phyloP scores from a whole-genome alignment of 2,797 vertebrate species.

The Crenichthys baileyi region DNA sequence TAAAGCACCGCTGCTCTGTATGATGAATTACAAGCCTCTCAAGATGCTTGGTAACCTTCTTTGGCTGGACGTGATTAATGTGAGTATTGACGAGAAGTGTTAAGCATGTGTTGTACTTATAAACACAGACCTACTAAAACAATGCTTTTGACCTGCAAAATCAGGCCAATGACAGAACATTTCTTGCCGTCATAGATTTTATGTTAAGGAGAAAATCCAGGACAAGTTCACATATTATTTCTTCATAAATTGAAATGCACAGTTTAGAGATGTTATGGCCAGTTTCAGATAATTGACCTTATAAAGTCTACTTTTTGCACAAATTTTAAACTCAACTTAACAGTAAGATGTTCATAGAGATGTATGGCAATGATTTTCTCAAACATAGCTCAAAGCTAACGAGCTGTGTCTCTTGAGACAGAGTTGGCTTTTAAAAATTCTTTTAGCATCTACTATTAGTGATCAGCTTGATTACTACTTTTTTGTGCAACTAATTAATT shows the following conservation, averaged over 20 bases:
- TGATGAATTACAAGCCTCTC: conserved; percentile 61
- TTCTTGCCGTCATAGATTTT: background rate
- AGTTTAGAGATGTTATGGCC: background rate
- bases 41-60: conserved; percentile 50
- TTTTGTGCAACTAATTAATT: too few relatives aligned
- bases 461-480: too few relatives aligned
- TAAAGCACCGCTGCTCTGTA: conserved; percentile 45
- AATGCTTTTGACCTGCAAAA: conserved; percentile 20
- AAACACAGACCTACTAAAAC: conserved; percentile 14
- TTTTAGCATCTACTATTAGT: too few relatives aligned
- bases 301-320: background rate
- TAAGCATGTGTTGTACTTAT: conserved; percentile 53
- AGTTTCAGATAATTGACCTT: background rate
- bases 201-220: background rate
- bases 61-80: conserved; percentile 63
- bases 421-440: too few relatives aligned
- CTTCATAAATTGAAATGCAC: background rate
- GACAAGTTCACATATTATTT: background rate
- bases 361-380: too few relatives aligned
- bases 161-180: conserved; percentile 12
- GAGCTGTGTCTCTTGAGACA: too few relatives aligned
- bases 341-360: too few relatives aligned
- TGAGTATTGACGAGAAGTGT: conserved; percentile 41
- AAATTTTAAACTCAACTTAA: too few relatives aligned
- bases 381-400: too few relatives aligned